These are phyloP conservation scores for Anticlea derivata DNA, from an alignment of 2,888 invertebrate genomes.

Conservation along the genomic window DNA sequence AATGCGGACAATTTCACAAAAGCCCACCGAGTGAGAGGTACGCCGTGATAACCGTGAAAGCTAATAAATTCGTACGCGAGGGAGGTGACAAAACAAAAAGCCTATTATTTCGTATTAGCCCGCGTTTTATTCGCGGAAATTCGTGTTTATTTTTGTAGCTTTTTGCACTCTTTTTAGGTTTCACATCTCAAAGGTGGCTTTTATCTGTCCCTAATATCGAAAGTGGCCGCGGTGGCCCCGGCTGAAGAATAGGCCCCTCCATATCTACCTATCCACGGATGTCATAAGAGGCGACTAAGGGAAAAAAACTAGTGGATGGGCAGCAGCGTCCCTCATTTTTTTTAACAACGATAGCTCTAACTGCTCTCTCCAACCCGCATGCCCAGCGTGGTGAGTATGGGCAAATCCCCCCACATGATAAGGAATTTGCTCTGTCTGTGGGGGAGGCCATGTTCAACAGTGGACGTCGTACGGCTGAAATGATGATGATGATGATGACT, in stretches of 20 bases:
- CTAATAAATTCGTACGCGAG: slow-evolving; percentile 72
- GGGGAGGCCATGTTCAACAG: too few relatives aligned
- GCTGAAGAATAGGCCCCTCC: slow-evolving; percentile 20
- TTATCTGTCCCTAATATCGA: slow-evolving; percentile 17
- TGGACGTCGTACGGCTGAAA: too few relatives aligned
- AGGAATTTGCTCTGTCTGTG: too few relatives aligned
- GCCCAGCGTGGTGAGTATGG: too few relatives aligned
- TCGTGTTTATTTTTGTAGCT: slow-evolving; percentile 34
- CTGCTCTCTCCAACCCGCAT: too few relatives aligned
- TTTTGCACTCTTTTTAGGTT: slow-evolving; percentile 29
- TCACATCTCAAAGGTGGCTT: slow-evolving; percentile 34
- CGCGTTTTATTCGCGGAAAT: slow-evolving; percentile 37
- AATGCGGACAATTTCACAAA: slow-evolving; percentile 75
- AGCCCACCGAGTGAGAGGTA: slow-evolving; percentile 72
- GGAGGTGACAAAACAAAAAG: slow-evolving; percentile 64
- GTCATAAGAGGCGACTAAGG: slow-evolving; percentile 61
- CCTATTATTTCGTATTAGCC: slow-evolving; percentile 51
- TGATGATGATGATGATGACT: too few relatives aligned
- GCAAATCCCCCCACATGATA: too few relatives aligned
- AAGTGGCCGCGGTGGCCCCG: too few relatives aligned
- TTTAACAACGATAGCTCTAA: too few relatives aligned
- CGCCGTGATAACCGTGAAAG: slow-evolving; percentile 69
- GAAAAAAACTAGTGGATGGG: too few relatives aligned
- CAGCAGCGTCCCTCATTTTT: too few relatives aligned
- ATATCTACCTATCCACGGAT: slow-evolving; percentile 38